phyloP scores from a whole-genome alignment of 2,888 invertebrate species.

The Azorinus chamasolen region DNA sequence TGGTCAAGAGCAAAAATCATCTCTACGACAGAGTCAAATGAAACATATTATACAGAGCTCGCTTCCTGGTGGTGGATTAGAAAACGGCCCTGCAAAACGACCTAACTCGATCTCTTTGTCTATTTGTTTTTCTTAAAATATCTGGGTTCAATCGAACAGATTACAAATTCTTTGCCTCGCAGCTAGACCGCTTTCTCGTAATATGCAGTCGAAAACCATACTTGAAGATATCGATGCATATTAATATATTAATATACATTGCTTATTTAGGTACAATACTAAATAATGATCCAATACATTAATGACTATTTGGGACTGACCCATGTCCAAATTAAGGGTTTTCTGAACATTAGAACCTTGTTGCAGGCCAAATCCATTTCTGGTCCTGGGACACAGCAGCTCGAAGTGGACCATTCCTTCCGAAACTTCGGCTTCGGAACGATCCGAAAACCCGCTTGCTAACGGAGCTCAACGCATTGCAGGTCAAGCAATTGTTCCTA shows the following conservation, averaged over 20 bases:
- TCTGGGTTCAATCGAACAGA: constrained; percentile 21
- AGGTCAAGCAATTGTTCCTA: not conserved
- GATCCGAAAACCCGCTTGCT: not conserved
- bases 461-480: not conserved
- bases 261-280: not conserved
- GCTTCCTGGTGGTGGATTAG: constrained; percentile 11
- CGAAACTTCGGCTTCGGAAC: too few species aligned
- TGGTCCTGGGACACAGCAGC: too few species aligned
- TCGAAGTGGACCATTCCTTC: too few species aligned
- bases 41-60: constrained; percentile 16
- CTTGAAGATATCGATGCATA: constrained; percentile 5
- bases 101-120: constrained; percentile 16
- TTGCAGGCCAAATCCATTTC: not conserved
- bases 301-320: not conserved
- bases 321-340: too few species aligned
- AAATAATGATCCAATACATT: not conserved
- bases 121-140: constrained; percentile 15
- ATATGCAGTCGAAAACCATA: constrained; percentile 16
- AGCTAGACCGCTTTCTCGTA: not conserved
- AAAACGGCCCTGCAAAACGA: constrained; percentile 31
- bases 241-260: not conserved
- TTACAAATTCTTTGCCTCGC: constrained; percentile 9
- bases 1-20: too few species aligned
- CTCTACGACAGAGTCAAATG: constrained; percentile 37
- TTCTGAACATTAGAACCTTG: not conserved